Evolutionary conservation across 1,140 invertebrate genomes (phyloP).

Genomic region (Oryctes rhinoceros): DNA sequence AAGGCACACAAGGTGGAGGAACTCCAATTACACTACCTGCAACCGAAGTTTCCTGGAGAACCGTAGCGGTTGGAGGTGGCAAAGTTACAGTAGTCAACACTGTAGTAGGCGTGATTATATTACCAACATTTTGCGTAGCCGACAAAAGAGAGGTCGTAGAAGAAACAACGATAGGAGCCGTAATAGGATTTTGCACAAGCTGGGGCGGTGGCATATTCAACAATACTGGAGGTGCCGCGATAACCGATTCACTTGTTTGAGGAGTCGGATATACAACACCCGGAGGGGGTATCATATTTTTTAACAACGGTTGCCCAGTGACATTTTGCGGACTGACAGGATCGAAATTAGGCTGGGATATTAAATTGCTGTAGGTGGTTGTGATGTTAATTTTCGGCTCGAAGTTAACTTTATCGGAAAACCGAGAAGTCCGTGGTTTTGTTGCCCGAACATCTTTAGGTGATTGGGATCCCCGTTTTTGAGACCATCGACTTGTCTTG

Average conservation of each 20-base stretch:
- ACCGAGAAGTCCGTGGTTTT: constrained; percentile 50
- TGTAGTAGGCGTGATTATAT: constrained; percentile 42
- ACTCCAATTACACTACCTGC: constrained; percentile 46
- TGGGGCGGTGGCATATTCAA: constrained; percentile 60
- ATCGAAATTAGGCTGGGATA: constrained; percentile 48
- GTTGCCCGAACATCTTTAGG: constrained; percentile 47
- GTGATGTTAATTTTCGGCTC: constrained; percentile 58
- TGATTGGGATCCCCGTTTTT: constrained; percentile 49
- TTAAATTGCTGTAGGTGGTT: constrained; percentile 51
- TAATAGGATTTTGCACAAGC: constrained; percentile 50
- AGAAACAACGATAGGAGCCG: constrained; percentile 48
- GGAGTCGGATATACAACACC: constrained; percentile 44
- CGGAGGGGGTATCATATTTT: constrained; percentile 49
- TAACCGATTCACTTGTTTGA: constrained; percentile 48
- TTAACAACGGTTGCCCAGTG: constrained; percentile 53
- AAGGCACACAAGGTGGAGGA: constrained; percentile 45
- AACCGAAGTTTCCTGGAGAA: constrained; percentile 41
- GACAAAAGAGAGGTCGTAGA: constrained; percentile 45
- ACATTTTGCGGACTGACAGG: constrained; percentile 49
- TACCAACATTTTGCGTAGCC: constrained; percentile 8
- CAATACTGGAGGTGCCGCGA: constrained; percentile 57
- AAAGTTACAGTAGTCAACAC: constrained; percentile 57
- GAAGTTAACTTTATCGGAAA: constrained; percentile 53
- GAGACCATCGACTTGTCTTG: constrained; percentile 56
- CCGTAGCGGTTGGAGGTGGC: constrained; percentile 56